Percentiles rank a stretch among this genome's conserved stretches.
phyloP scores from a whole-genome alignment of 2,113 vertebrate genomes.

The Arothron firmamentum region DNA sequence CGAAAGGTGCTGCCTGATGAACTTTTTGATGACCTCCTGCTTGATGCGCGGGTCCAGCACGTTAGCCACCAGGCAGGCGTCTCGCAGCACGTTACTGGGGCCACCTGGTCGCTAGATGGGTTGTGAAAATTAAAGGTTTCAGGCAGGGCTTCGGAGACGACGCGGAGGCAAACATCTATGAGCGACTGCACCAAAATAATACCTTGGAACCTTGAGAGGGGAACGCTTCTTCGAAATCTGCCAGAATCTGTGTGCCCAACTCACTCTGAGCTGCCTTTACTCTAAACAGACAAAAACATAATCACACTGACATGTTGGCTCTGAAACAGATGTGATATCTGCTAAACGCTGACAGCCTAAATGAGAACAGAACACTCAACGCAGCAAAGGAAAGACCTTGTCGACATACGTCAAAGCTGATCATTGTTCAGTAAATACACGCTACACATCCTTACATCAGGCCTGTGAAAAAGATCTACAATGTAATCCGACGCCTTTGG shows the following conservation, averaged over 20 bases:
- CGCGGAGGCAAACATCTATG: not conserved
- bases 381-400: too few relatives aligned
- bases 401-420: too few relatives aligned
- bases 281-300: conserved; percentile 63
- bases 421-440: too few relatives aligned
- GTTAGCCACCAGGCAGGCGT: conserved; percentile 93
- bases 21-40: conserved; percentile 98
- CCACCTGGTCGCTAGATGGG: conserved; percentile 83
- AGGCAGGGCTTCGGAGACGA: too few relatives aligned
- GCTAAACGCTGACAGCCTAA: too few relatives aligned
- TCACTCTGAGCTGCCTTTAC: conserved; percentile 95
- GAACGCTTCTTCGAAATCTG: conserved; percentile 96
- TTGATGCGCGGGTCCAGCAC: conserved; percentile 95
- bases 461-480: too few relatives aligned
- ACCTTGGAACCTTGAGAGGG: conserved; percentile 96
- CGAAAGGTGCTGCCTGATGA: conserved; percentile 94
- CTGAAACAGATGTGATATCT: too few relatives aligned
- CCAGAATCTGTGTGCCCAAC: conserved; percentile 94
- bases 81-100: conserved; percentile 92
- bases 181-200: conserved; percentile 21
- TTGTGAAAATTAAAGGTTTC: not conserved
- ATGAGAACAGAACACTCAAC: too few relatives aligned
- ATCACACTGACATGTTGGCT: too few relatives aligned
- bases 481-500: too few relatives aligned
- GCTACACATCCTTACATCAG: too few relatives aligned